Conservation (phyloP, 2,797 vertebrate species). For the Acanthurus tractus region DNA sequence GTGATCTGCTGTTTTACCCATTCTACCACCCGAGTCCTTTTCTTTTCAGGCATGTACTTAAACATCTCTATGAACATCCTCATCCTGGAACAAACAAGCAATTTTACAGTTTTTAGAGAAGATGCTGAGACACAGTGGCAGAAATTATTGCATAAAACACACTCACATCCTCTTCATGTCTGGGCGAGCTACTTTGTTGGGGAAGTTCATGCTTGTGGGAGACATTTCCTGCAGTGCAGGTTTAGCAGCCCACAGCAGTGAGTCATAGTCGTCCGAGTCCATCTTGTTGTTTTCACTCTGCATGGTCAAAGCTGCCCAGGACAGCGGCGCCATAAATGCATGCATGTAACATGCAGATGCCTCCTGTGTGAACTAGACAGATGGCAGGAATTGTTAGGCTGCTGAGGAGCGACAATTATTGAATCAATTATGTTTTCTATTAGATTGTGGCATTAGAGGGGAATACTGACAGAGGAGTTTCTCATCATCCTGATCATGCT, state of each 20-base stretch:
- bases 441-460: neutral
- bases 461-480: constrained; percentile 75
- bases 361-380: constrained; percentile 52
- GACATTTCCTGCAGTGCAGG: constrained; percentile 50
- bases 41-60: constrained; percentile 46
- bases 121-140: neutral
- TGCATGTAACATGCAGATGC: constrained; percentile 67
- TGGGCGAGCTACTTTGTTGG: neutral
- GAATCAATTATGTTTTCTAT: neutral
- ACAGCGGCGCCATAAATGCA: constrained; percentile 71
- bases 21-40: constrained; percentile 55
- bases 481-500: constrained; percentile 67
- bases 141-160: neutral
- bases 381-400: constrained; percentile 5
- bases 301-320: constrained; percentile 57
- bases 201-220: constrained; percentile 51
- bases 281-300: constrained; percentile 31
- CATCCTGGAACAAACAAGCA: constrained; percentile 71
- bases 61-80: constrained; percentile 63
- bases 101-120: neutral
- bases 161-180: constrained; percentile 74
- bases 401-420: neutral
- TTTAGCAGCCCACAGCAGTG: constrained; percentile 69
- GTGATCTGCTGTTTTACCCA: constrained; percentile 78
- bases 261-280: constrained; percentile 50